Base-by-base conservation (phyloP, 1,140 invertebrate species). In the Pseudomyrmex flavicornis region DNA sequence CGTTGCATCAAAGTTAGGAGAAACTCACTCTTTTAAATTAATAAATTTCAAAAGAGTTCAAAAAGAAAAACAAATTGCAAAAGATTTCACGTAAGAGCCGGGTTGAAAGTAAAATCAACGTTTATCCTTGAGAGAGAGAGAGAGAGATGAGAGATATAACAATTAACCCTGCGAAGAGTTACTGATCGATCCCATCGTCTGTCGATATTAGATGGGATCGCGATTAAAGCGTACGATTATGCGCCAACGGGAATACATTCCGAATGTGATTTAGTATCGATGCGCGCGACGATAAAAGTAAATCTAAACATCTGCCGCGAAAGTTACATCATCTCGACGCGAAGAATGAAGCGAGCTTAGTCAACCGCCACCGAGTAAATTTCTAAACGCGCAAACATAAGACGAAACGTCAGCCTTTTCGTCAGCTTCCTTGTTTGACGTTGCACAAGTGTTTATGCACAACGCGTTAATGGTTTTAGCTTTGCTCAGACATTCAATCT, bases 361-460 rank as follows among this genome's bases (percentile, higher is more conserved):
- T 79, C 15, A 26, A 50, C 15, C 20, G 56, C 54, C 54, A 61
- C 52, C 56, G 22, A 17, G 15, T 50, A 48, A 50, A 46, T 70
- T 72, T 80, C 20, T n/a, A 70, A 8, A 48, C 59, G 46, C 76
- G 35, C 48, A 72, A 70, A 80, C 54, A 59, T 72, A 15, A n/a
- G 12, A 70, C 35, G 76, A 22, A 80, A 59, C 20, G 70, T 70
- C 59, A 70, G 76, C 76, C 54, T 80, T 50, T 58, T 80, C 44
- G 58, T 35, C 20, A 50, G 20, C 10, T 62, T 56, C 44, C 68
- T 15, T 12, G 48, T 65, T 59, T 35, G 35, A 54, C 59, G 59
- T 87, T 69, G 66, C 26, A 70, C 76, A 80, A 72, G 76, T 72
- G 66, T 77, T 87, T 84, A 72, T 79, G 74, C 80, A 56, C 9